Base-by-base conservation (phyloP, 2,888 invertebrate genomes). In the Alitta virens region DNA sequence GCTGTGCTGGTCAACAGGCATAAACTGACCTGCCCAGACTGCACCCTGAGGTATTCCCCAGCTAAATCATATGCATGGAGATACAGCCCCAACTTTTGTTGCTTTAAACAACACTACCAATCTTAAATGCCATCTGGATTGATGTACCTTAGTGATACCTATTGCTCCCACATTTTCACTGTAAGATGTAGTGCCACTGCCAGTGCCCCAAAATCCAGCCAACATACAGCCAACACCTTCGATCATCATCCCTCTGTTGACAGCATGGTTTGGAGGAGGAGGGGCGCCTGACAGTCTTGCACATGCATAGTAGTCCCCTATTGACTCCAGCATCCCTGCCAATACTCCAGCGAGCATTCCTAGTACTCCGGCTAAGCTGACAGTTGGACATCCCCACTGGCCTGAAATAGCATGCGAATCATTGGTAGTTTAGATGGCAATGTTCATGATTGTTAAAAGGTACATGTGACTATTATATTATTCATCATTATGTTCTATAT, bases 281-380 rank as follows among this genome's bases (percentile, higher is more conserved):
- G 91, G 89, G 0, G 91, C 91, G 27, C 88, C 91, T 27, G 83
- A 74, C 23, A 86, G 76, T 67, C 84, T 75, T 1, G 94, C 91
- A 1, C 91, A 91, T n/a, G 92, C 92, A 60, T 92, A 92, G 82
- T 94, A 94, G 80, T 94, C 93, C 74, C 92, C 92, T 65, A 93
- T 87, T 9, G 76, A 77, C 61, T 79, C 79, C 14, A 80, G 68
- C 73, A 78, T 76, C 18, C 77, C 75, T 1, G 76, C 72, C 51
- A 80, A 56, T 2, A 75, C 72, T 1, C 75, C 79, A 0, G 79
- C 74, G 25, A 78, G 42, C 75, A 79, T 76, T 5, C 78, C 79
- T 57, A 79, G 71, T 38, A 79, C 75, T 3, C 70, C 75, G 0
- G 75, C 71, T 0, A 68, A 67, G 56, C 74, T 76, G 18, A 78